A percentile compares a stretch with the other conserved stretches of the same genome.
Conservation (phyloP, 2,113 vertebrate species). For the Pleuronectes platessa region DNA sequence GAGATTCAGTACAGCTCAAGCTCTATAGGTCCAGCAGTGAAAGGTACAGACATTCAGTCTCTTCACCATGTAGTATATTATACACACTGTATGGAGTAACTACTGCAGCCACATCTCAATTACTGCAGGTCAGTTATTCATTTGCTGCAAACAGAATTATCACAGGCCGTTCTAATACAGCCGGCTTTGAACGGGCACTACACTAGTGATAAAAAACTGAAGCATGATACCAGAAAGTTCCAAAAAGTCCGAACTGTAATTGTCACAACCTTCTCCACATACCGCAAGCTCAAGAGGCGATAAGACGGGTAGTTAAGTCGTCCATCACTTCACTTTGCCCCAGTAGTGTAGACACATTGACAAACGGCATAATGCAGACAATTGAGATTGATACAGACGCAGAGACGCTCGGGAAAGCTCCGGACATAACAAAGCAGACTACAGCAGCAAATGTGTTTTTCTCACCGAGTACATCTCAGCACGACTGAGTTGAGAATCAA, state of each 20-base stretch:
- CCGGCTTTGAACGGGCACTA: too few species aligned
- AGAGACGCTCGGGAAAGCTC: conserved; percentile 41
- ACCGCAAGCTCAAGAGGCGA: conserved; percentile 39
- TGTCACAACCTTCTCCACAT: conserved; percentile 38
- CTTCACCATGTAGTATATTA: neutral
- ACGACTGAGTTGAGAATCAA: neutral
- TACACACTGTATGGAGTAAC: too few species aligned
- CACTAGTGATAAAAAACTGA: too few species aligned
- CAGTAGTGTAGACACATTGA: conserved; percentile 53
- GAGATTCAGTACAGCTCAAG: conserved; percentile 27
- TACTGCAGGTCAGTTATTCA: too few species aligned
- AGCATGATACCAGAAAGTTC: conserved; percentile 27
- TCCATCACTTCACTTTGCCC: conserved; percentile 55
- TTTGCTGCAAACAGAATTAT: too few species aligned
- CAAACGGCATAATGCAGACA: conserved; percentile 58
- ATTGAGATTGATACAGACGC: conserved; percentile 65
- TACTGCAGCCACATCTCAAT: too few species aligned
- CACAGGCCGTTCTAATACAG: too few species aligned
- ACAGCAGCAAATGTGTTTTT: conserved; percentile 8
- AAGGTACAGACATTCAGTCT: neutral
- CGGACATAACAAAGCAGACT: conserved; percentile 34
- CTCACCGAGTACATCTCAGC: neutral
- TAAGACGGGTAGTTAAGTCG: conserved; percentile 23
- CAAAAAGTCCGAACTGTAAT: conserved; percentile 33
- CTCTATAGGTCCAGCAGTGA: conserved; percentile 1